Conservation (phyloP, 2,888 invertebrate species). For the Microctonus hyperodae region DNA sequence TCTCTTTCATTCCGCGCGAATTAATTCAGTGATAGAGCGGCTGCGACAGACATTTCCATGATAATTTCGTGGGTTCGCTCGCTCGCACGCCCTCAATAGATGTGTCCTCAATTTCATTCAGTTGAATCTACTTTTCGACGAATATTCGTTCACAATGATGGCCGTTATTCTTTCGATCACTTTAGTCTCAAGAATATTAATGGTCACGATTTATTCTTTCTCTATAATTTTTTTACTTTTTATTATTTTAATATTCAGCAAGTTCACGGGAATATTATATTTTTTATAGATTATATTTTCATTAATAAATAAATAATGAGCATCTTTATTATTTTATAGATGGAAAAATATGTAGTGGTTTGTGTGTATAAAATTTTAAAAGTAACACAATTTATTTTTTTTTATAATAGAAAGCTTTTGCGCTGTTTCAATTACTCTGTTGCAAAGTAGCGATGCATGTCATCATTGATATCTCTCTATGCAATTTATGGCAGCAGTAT, state of each 20-base stretch:
- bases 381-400: too few species aligned
- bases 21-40: constrained; percentile 35
- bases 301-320: neutral
- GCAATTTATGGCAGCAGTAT: too few species aligned
- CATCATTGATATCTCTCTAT: too few species aligned
- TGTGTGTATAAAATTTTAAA: too few species aligned
- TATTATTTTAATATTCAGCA: neutral
- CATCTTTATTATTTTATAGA: neutral
- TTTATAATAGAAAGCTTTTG: too few species aligned
- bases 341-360: neutral
- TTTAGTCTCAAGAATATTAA: neutral
- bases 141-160: constrained; percentile 22
- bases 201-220: neutral
- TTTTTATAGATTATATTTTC: neutral
- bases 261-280: neutral
- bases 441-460: too few species aligned
- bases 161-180: constrained; percentile 12
- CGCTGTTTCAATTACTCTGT: too few species aligned
- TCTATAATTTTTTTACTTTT: neutral
- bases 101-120: constrained; percentile 9
- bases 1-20: constrained; percentile 20
- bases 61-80: constrained; percentile 32
- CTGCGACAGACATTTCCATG: constrained; percentile 35
- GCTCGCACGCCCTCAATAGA: constrained; percentile 8
- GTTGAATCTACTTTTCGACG: constrained; percentile 1